These are phyloP conservation scores for Oligia strigilis DNA, from an alignment of 2,888 invertebrate species.

Conservation along the genomic window DNA sequence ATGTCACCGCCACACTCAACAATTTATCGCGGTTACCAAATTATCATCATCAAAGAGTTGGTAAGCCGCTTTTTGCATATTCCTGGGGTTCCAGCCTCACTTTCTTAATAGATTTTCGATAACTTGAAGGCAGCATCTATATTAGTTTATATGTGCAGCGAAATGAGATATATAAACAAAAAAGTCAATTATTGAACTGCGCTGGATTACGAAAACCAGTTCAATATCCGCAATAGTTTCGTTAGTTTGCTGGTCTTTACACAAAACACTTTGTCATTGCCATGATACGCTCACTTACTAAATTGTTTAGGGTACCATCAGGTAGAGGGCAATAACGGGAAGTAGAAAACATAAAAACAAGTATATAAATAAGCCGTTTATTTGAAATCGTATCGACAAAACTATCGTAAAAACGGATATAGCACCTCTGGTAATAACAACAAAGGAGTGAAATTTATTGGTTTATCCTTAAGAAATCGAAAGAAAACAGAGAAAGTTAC, in stretches of 20 bases:
- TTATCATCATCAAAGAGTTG: slow-evolving; percentile 38
- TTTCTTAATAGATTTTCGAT: slow-evolving; percentile 20
- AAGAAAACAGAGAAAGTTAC: slow-evolving; percentile 40
- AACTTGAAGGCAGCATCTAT: background rate
- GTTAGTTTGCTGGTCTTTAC: background rate
- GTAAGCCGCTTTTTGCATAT: slow-evolving; percentile 25
- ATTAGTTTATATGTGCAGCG: background rate
- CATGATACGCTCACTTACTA: slow-evolving; percentile 22
- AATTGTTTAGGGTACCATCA: slow-evolving; percentile 43
- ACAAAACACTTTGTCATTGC: slow-evolving; percentile 26
- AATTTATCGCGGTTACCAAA: slow-evolving; percentile 47
- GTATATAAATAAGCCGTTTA: slow-evolving; percentile 58
- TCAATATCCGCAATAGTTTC: slow-evolving; percentile 7
- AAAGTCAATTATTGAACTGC: background rate
- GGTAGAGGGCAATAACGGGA: slow-evolving; percentile 33
- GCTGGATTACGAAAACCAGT: background rate
- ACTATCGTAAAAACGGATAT: slow-evolving; percentile 58
- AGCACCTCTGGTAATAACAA: slow-evolving; percentile 48
- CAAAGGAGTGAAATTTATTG: slow-evolving; percentile 58
- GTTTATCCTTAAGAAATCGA: slow-evolving; percentile 49
- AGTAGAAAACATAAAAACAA: slow-evolving; percentile 55
- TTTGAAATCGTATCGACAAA: slow-evolving; percentile 52
- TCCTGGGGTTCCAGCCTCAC: slow-evolving; percentile 5
- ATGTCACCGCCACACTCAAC: slow-evolving; percentile 52
- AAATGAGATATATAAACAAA: slow-evolving; percentile 7